phyloP scores from a whole-genome alignment of 2,888 invertebrate genomes.

The Boloria euphrosyne region DNA sequence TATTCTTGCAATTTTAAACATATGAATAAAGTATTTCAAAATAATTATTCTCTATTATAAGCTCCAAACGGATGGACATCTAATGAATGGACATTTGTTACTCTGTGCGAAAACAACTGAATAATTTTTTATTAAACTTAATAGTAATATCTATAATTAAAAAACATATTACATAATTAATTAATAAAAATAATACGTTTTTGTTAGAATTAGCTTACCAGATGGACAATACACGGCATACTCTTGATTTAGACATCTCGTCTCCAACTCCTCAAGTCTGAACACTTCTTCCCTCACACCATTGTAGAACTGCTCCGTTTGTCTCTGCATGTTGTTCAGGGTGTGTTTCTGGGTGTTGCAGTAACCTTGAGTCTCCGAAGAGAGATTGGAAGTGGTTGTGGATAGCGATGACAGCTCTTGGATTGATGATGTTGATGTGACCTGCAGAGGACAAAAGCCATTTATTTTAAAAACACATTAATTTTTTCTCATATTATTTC shows the following conservation, averaged over 20 bases:
- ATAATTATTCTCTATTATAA: too few species aligned
- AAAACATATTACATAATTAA: too few species aligned
- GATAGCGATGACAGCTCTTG: conserved; percentile 23
- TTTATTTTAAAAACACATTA: neutral
- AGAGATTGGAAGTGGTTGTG: neutral
- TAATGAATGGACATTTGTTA: too few species aligned
- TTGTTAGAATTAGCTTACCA: conserved; percentile 51
- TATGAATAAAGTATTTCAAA: too few species aligned
- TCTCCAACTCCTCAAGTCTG: conserved; percentile 51
- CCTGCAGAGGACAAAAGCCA: neutral
- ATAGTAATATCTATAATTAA: too few species aligned
- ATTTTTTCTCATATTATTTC: neutral
- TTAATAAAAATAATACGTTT: too few species aligned
- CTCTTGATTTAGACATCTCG: conserved; percentile 54
- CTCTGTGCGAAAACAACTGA: too few species aligned
- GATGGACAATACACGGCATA: conserved; percentile 67
- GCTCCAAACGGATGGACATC: too few species aligned
- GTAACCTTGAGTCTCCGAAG: conserved; percentile 11
- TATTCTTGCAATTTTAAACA: too few species aligned
- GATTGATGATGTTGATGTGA: conserved; percentile 1
- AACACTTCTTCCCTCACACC: conserved; percentile 30
- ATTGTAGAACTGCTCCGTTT: conserved; percentile 23
- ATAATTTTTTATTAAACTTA: neutral
- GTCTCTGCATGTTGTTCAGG: conserved; percentile 13
- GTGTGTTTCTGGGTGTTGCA: conserved; percentile 15